Conservation (phyloP, 2,113 vertebrate genomes). For the Crotalus viridis region DNA sequence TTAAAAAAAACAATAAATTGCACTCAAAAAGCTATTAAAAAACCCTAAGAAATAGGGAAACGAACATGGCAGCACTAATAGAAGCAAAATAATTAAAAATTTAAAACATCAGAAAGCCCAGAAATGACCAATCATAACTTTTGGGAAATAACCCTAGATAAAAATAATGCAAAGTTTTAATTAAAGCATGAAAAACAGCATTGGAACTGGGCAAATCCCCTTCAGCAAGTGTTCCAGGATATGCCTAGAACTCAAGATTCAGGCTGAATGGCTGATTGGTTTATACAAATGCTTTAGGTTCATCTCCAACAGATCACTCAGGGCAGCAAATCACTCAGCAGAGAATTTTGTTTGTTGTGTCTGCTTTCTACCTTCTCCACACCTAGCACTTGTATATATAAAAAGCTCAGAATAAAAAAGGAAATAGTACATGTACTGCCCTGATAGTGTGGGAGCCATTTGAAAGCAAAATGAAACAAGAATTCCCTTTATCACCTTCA, state of each 20-base stretch:
- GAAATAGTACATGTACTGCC: not conserved
- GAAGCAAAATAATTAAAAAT: not conserved
- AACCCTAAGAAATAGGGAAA: not conserved
- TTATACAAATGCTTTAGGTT: not conserved
- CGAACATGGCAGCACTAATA: not conserved
- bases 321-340: not conserved
- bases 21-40: not conserved
- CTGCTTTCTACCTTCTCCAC: not conserved
- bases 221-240: not conserved
- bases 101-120: not conserved
- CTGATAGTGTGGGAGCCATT: not conserved
- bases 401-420: not conserved
- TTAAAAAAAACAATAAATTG: not conserved
- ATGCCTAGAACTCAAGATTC: not conserved
- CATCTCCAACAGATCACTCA: not conserved
- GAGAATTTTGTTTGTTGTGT: not conserved
- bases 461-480: not conserved
- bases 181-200: not conserved
- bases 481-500: too few relatives aligned
- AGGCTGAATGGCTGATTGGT: not conserved
- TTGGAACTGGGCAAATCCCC: not conserved
- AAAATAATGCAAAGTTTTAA: not conserved
- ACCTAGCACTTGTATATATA: not conserved
- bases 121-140: not conserved
- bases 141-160: not conserved